Base-by-base conservation (phyloP, 2,888 invertebrate genomes). In the Leucania comma region DNA sequence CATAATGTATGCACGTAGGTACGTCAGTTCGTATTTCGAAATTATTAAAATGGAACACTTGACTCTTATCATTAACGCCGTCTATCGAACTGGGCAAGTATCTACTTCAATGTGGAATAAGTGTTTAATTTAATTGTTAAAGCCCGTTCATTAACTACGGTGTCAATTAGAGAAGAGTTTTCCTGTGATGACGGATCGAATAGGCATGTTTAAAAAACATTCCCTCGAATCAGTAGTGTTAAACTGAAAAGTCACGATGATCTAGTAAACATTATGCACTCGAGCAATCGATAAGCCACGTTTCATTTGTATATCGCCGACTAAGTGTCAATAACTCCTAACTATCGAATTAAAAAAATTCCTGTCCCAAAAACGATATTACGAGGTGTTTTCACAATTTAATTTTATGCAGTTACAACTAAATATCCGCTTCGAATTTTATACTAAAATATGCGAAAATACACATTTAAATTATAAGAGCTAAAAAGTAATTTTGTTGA, bases 41-140 rank as follows among this genome's bases (percentile, higher is more conserved):
- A 60, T 54, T 6, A 48, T 69, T 69, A 10, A 75, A 74, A 63
- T 70, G 38, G 53, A 32, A 42, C 38, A 76, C 58, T 38, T 68
- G 3, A 58, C 61, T 74, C 57, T 46, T 51, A 68, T 73, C 72
- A 56, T 73, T 72, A 59, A 60, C 53, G 66, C 48, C 59, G 26
- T 51, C 51, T 65, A 51, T 72, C 38, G 22, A 75, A 72, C 35
- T 58, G 26, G 32, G 50, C 53, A 54, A 69, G 48, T 62, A 14
- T 29, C 0, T 60, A 57, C 48, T 69, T 69, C 14, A 50, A 4
- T 29, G 26, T n/a, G 32, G 62, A 56, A 51, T 51, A 71, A 57
- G 53, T 63, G 57, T 71, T 75, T 75, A 65, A 75, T 75, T 64
- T 35, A 75, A 75, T 61, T 75, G 29, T 53, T 8, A 26, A 57